phyloP scores from a whole-genome alignment of 2,113 vertebrate species.

The Acanthisitta chloris region DNA sequence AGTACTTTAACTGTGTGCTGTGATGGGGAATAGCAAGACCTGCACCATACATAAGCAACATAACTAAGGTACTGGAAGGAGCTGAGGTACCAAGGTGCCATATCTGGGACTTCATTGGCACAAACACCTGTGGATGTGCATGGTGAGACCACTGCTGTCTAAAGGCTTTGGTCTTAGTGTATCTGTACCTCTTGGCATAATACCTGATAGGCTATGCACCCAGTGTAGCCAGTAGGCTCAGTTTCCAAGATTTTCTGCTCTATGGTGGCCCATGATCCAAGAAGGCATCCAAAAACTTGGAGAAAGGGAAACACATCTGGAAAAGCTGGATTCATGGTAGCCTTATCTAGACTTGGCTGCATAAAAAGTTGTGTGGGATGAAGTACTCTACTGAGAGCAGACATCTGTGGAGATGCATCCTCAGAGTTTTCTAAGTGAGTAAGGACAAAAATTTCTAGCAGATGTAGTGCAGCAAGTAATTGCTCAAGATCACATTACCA shows the following conservation, averaged over 20 bases:
- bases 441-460: conserved; percentile 15
- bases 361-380: background rate
- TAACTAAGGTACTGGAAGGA: background rate
- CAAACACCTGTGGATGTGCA: background rate
- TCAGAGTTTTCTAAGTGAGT: background rate
- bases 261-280: background rate
- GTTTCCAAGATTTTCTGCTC: background rate
- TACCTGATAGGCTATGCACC: accelerated
- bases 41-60: background rate
- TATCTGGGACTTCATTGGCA: background rate
- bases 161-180: background rate
- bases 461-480: background rate
- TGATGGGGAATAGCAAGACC: background rate
- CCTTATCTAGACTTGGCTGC: background rate
- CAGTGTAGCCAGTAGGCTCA: background rate
- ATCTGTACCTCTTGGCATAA: accelerated
- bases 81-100: background rate
- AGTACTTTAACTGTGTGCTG: background rate
- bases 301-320: background rate
- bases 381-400: background rate
- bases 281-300: background rate
- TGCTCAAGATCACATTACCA: conserved; percentile 19
- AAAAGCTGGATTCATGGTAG: background rate
- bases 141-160: background rate
- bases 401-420: background rate